Conservation (phyloP, 1,140 invertebrate species). For the Drosophila nebulosa region DNA sequence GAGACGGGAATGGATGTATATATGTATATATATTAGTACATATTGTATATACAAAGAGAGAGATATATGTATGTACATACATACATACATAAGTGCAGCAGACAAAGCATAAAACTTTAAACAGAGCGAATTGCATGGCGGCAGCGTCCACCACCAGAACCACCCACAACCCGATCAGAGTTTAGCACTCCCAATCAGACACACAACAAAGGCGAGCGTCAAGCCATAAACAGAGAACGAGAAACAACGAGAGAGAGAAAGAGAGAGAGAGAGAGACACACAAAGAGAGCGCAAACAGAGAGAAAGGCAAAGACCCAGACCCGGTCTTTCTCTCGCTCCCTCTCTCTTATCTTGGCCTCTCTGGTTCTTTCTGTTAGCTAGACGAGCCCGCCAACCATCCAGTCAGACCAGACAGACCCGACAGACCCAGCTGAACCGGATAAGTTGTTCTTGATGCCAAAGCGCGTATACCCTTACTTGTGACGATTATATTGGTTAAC, state of each 20-base stretch:
- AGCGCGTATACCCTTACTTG: slow-evolving; percentile 20
- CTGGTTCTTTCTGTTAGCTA: slow-evolving; percentile 14
- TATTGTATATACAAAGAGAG: no score
- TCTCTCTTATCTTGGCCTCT: slow-evolving; percentile 4
- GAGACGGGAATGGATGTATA: background rate
- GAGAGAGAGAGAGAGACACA: slow-evolving; percentile 7
- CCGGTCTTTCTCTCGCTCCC: slow-evolving; percentile 3
- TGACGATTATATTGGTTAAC: background rate
- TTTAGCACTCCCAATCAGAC: background rate
- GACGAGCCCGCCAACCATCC: slow-evolving; percentile 53
- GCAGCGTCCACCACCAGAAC: slow-evolving; percentile 23
- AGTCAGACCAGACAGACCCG: slow-evolving; percentile 24
- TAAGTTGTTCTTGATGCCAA: slow-evolving; percentile 12
- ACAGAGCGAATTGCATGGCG: background rate
- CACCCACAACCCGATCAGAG: slow-evolving; percentile 15
- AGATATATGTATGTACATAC: background rate
- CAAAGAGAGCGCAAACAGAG: no score
- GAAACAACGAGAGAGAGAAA: background rate
- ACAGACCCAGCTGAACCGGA: slow-evolving; percentile 5
- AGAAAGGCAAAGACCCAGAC: background rate
- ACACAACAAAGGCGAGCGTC: background rate
- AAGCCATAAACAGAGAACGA: slow-evolving; percentile 1
- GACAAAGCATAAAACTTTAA: background rate
- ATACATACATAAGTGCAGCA: background rate
- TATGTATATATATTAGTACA: background rate